These are phyloP conservation scores for Lasioglossum leucozonium DNA, from an alignment of 2,888 invertebrate genomes.

Conservation along the genomic window DNA sequence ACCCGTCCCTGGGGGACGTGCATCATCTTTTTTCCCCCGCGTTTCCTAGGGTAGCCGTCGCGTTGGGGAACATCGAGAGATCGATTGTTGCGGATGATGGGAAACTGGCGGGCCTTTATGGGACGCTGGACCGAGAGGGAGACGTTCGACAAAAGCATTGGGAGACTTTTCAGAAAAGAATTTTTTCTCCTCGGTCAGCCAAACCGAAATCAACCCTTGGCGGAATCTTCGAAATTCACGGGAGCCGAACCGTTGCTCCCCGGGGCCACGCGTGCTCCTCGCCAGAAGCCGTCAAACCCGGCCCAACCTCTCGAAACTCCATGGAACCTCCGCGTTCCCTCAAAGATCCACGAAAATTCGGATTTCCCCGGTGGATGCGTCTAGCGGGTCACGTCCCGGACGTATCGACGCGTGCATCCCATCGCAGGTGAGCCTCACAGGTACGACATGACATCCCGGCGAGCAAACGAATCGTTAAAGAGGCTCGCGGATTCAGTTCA, in stretches of 20 bases:
- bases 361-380: neutral
- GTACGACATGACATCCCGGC: neutral
- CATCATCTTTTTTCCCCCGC: neutral
- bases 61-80: neutral
- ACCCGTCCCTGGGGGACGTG: neutral
- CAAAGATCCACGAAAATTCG: neutral
- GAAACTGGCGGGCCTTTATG: neutral
- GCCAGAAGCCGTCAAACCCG: neutral
- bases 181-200: too few relatives aligned
- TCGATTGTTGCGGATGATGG: neutral
- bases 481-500: conserved; percentile 13
- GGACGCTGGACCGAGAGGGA: neutral
- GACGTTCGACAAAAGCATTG: too few relatives aligned
- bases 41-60: neutral
- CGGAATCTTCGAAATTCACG: too few relatives aligned
- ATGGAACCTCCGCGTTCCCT: neutral
- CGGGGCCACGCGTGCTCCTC: neutral
- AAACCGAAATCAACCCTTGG: too few relatives aligned
- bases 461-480: conserved; percentile 41
- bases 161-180: too few relatives aligned
- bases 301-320: neutral
- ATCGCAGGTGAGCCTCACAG: neutral
- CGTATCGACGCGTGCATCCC: neutral
- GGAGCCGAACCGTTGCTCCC: neutral
- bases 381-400: neutral